Base-by-base conservation (phyloP, 2,888 invertebrate genomes). In the Sericinus montela region DNA sequence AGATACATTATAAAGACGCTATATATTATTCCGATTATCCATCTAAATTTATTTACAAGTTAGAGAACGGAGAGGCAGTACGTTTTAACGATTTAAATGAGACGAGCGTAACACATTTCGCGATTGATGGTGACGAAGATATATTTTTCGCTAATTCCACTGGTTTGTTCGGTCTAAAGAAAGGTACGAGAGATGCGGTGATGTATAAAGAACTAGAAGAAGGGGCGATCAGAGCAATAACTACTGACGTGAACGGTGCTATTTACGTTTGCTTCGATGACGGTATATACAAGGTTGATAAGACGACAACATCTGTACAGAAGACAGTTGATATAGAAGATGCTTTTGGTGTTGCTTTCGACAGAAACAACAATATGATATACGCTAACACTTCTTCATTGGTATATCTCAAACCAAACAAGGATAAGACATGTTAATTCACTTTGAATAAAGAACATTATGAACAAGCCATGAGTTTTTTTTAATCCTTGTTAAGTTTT, bases 321-420 rank as follows among this genome's bases (percentile, higher is more conserved):
- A 75, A 70, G 51, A 45, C 75, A 6, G 25, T 71, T 1, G 62
- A 67, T 4, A 40, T 82, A 1, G 61, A 75, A 5, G 79, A 83
- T 48, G 71, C 68, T 0, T 84, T 80, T 50, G 84, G 85, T 5
- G 48, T 81, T 11, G 70, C 81, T 0, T 85, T 85, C 59, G 85
- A 85, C 56, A 72, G 62, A 42, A 65, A 72, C 16, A 80, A 84
- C 55, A 74, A 81, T 56, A 65, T 84, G 5, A 63, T 86, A 13
- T 85, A 81, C 43, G 61, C 80, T 1, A 74, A 84, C 56, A 67
- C 63, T 0, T 63, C 45, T 3, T 69, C 58, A 10, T 39, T 83
- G 23, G 54, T 72, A 9, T 55, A 59, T 19, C 55, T 63, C 16
- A 56, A 52, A 28, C 25, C 38, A 4, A 47, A 36, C n/a, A 48